These are phyloP conservation scores for Ectemnius cavifrons DNA, from an alignment of 2,888 invertebrate genomes.

Conservation along the genomic window DNA sequence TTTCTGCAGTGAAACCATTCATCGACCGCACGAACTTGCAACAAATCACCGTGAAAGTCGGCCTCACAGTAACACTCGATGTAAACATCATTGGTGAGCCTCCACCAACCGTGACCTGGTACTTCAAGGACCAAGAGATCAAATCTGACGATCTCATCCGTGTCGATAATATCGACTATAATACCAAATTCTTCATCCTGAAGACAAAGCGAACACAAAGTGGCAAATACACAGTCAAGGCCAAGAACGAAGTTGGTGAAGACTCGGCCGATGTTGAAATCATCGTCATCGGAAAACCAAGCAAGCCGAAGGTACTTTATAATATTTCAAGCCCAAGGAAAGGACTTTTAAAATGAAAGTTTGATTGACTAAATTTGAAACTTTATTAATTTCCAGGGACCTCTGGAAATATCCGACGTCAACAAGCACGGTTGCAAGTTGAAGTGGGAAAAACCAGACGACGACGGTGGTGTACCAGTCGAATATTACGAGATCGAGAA, in stretches of 20 bases:
- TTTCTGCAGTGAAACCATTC: slow-evolving; percentile 89
- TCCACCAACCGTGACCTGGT: slow-evolving; percentile 94
- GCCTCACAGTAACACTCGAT: slow-evolving; percentile 91
- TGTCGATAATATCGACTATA: slow-evolving; percentile 92
- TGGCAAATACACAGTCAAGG: slow-evolving; percentile 93
- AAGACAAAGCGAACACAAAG: slow-evolving; percentile 89
- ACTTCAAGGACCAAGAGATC: slow-evolving; percentile 85
- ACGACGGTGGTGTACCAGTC: slow-evolving; percentile 96
- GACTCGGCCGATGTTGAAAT: slow-evolving; percentile 95
- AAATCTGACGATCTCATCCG: slow-evolving; percentile 82
- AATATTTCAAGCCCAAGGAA: background rate
- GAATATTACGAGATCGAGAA: slow-evolving; percentile 98
- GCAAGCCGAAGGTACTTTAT: slow-evolving; percentile 81
- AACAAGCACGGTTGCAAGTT: slow-evolving; percentile 95
- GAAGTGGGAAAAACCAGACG: slow-evolving; percentile 95
- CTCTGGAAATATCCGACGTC: slow-evolving; percentile 91
- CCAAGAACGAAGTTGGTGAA: slow-evolving; percentile 95
- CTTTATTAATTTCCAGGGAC: slow-evolving; percentile 81
- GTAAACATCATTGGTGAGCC: slow-evolving; percentile 96
- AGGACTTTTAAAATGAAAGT: background rate
- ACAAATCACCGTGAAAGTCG: slow-evolving; percentile 91
- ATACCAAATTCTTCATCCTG: slow-evolving; percentile 92
- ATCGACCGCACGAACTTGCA: slow-evolving; percentile 95
- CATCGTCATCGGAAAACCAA: slow-evolving; percentile 89
- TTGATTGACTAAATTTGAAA: too few species aligned